A percentile compares a stretch with the other conserved stretches of the same genome.
Conservation (phyloP, 2,888 invertebrate genomes). For the Agrochola litura region DNA sequence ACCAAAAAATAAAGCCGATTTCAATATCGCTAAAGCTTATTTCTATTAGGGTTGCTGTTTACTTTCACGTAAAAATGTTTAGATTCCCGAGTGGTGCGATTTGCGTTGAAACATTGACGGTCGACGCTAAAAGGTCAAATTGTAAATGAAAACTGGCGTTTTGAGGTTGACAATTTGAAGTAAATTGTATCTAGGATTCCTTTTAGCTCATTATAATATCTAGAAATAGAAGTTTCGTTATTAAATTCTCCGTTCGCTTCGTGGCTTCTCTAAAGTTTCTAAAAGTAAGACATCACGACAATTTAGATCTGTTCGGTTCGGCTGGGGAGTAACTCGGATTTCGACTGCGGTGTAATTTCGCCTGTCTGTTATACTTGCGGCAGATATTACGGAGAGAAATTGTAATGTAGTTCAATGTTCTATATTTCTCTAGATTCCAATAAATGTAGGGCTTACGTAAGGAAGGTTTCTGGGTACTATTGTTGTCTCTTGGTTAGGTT, state of each 20-base stretch:
- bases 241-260: constrained; percentile 37
- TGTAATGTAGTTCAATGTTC: constrained; percentile 37
- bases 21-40: constrained; percentile 41
- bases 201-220: not conserved
- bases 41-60: constrained; percentile 30
- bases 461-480: not conserved
- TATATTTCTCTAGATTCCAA: constrained; percentile 32
- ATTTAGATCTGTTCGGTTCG: constrained; percentile 33
- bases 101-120: constrained; percentile 24
- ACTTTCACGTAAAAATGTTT: constrained; percentile 44
- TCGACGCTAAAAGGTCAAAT: constrained; percentile 30
- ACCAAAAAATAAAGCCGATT: constrained; percentile 49
- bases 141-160: constrained; percentile 47
- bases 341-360: constrained; percentile 43
- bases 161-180: constrained; percentile 15
- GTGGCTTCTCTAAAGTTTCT: constrained; percentile 23
- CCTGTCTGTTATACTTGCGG: constrained; percentile 27
- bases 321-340: constrained; percentile 34
- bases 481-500: not conserved
- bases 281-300: constrained; percentile 35
- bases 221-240: constrained; percentile 35
- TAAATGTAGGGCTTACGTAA: constrained; percentile 28
- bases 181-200: not conserved
- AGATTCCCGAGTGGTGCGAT: constrained; percentile 34
- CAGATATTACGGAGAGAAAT: constrained; percentile 38